A percentile compares a stretch with the other conserved stretches of the same genome.
Evolutionary conservation across 92 coral and sea anemone species (phyloP).

Genomic region (Zoanthus solanderi): DNA sequence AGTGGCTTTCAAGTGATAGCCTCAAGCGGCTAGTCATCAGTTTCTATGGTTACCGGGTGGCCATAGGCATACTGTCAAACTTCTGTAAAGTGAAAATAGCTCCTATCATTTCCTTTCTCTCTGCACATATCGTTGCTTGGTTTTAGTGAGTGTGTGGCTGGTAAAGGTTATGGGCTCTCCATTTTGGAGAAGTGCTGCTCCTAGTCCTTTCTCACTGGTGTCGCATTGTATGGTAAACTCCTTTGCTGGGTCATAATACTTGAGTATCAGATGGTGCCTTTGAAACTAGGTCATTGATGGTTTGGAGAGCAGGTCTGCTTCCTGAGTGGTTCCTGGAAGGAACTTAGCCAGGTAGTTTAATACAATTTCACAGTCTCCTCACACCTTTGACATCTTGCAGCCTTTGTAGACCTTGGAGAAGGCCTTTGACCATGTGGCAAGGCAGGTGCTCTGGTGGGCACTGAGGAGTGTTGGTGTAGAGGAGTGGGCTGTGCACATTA

Average conservation of each 20-base stretch:
- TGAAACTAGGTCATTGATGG: background rate
- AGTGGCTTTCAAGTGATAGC: background rate
- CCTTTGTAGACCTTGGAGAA: background rate
- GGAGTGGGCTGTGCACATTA: too few species aligned
- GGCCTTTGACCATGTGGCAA: too few species aligned
- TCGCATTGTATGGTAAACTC: background rate
- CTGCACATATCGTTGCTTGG: background rate
- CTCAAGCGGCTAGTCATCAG: background rate
- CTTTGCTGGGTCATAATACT: background rate
- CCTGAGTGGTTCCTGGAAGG: background rate
- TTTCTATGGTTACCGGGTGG: background rate
- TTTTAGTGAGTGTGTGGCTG: background rate
- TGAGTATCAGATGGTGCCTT: background rate
- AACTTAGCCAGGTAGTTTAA: background rate
- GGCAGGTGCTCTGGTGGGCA: too few species aligned
- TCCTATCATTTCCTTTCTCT: background rate
- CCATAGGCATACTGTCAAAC: constrained; percentile 26
- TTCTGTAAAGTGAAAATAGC: constrained; percentile 8
- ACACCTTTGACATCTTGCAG: background rate
- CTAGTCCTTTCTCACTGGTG: background rate
- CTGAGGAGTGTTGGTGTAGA: too few species aligned
- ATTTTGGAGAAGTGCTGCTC: background rate
- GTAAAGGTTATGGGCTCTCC: background rate
- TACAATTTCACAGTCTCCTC: background rate
- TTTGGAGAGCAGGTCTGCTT: background rate